Base-by-base conservation (phyloP, 1,140 invertebrate genomes). In the Thrips palmi region DNA sequence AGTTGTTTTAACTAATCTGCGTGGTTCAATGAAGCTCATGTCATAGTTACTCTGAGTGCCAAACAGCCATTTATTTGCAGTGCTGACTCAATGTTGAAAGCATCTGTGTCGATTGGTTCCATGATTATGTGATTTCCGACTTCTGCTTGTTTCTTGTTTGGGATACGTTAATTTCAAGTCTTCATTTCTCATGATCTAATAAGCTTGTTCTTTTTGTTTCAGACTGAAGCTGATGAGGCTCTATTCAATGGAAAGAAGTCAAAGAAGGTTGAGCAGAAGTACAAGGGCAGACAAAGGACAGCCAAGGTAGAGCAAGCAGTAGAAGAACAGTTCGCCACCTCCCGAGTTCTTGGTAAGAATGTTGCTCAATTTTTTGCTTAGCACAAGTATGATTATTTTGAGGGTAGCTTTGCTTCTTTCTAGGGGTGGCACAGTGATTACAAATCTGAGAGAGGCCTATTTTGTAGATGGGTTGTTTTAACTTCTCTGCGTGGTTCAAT, bases 311-410 rank as follows among this genome's bases (percentile, higher is more conserved):
- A 98, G 54, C 69, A 74, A 44, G 75, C 75, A 40, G 52, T 99
- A 27, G 87, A 96, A 61, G 93, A 98, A 60, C 91, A 97, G 59
- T 98, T 99, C 70, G 71, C 80, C 42, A 87, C 87, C 54, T 91
- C 92, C 49, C 75, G 91, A 60, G 68, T 98, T 47, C 65, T 94
- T 52, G 89, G 88, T 88, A 65, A 60, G 59, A 54, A 33, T 29
- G 1, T 47, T 31, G 15, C 25, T 18, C 17, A 17, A 20, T 12
- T 34, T 8, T 12, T 24, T 33, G 12, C n/a, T 34, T 5, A 31
- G 14, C 32, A 17, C 29, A 5, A 29, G 30, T 37, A 42, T 42
- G 35, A 42, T 27, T 19, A n/a, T n/a, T n/a, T n/a, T n/a, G n/a
- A n/a, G n/a, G n/a, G n/a, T n/a, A n/a, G n/a, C n/a, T n/a, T n/a